Conservation (phyloP, 2,113 vertebrate species). For the Meleagris gallopavo region DNA sequence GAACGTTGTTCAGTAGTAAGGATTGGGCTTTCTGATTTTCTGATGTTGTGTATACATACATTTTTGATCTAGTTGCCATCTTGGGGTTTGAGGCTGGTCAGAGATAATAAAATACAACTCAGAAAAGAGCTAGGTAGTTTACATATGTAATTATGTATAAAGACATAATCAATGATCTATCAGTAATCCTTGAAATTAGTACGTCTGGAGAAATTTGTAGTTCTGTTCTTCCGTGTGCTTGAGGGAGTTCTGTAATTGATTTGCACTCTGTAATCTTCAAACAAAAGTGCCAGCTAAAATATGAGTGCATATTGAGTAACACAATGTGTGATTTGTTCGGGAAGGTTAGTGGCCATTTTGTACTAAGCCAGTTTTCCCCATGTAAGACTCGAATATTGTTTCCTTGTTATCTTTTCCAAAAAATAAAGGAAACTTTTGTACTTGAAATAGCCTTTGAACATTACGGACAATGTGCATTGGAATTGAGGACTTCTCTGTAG, state of each 20-base stretch:
- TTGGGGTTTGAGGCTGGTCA: not conserved
- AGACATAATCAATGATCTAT: not conserved
- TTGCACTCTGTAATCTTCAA: not conserved
- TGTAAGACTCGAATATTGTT: not conserved
- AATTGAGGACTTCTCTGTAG: not conserved
- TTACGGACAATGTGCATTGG: not conserved
- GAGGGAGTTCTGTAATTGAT: not conserved
- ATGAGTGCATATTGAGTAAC: not conserved
- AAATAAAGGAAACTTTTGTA: not conserved
- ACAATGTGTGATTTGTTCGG: not conserved
- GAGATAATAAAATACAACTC: not conserved
- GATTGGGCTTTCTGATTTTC: not conserved
- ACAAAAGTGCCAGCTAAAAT: not conserved
- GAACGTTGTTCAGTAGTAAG: not conserved
- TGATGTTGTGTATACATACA: accelerated
- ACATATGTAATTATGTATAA: not conserved
- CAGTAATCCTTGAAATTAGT: not conserved
- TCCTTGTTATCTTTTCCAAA: not conserved
- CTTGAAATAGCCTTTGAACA: not conserved
- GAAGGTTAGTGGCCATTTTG: not conserved
- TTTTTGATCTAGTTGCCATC: not conserved
- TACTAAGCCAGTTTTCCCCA: not conserved
- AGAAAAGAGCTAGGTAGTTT: not conserved
- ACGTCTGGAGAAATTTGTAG: not conserved
- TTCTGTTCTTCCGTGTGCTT: not conserved